phyloP scores from a whole-genome alignment of 2,797 vertebrate genomes.

The Eremophila alpestris region DNA sequence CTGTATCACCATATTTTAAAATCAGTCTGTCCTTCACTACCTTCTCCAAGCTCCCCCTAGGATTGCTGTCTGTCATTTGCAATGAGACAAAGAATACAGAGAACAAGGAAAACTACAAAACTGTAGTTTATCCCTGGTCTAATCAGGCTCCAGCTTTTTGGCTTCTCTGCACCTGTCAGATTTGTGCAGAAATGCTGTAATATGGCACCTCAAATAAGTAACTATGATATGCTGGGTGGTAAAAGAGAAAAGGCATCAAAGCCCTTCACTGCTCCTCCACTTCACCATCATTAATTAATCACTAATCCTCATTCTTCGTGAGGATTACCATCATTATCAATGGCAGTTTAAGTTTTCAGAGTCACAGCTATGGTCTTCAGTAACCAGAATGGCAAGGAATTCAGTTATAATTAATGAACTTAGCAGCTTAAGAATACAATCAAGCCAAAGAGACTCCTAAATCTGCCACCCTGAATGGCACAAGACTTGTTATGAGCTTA shows the following conservation, averaged over 20 bases:
- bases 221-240: background rate
- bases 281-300: background rate
- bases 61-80: background rate
- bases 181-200: background rate
- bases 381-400: background rate
- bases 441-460: background rate
- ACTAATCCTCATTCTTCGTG: background rate
- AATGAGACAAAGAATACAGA: background rate
- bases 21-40: background rate
- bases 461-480: background rate
- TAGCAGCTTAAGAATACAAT: background rate
- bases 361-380: background rate
- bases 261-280: background rate
- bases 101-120: background rate
- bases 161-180: background rate
- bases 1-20: background rate
- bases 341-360: background rate
- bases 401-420: background rate
- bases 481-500: background rate
- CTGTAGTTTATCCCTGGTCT: background rate
- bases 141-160: background rate
- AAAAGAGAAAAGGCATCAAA: background rate
- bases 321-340: background rate
- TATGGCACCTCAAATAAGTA: background rate
- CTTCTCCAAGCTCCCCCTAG: rapidly evolving